Evolutionary conservation across 2,888 invertebrate species (phyloP).

Genomic region (Tenthredo amoena): DNA sequence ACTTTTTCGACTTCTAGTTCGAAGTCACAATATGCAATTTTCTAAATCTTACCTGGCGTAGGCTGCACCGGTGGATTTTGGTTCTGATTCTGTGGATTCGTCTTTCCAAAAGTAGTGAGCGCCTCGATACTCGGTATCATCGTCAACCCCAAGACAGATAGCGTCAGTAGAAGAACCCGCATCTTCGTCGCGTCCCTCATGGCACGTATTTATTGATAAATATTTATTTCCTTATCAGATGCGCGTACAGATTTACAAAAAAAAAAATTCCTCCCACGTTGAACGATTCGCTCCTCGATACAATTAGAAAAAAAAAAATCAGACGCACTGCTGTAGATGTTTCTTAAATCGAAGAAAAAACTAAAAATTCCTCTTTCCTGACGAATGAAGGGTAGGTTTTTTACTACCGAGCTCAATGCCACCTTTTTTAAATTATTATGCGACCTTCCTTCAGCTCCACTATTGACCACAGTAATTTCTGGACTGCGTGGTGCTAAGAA

Average conservation of each 20-base stretch:
- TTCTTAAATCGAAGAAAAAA: not conserved
- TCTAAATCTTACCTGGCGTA: constrained; percentile 80
- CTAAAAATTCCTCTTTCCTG: not conserved
- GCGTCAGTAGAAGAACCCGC: constrained; percentile 47
- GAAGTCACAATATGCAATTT: not conserved
- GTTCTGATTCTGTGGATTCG: constrained; percentile 80
- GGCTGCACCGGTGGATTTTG: constrained; percentile 79
- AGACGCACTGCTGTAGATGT: not conserved
- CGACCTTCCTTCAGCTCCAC: constrained; percentile 30
- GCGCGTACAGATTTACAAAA: constrained; percentile 15
- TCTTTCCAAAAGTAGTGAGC: constrained; percentile 86
- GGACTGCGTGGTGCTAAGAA: constrained; percentile 74
- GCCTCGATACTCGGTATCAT: constrained; percentile 80
- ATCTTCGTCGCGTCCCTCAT: constrained; percentile 57
- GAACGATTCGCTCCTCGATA: not conserved
- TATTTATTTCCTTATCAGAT: not conserved
- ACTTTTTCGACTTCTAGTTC: not conserved
- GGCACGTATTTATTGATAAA: constrained; percentile 3
- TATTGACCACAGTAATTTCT: constrained; percentile 59
- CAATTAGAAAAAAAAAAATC: not conserved
- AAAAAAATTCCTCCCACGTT: not conserved
- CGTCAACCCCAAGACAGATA: constrained; percentile 61
- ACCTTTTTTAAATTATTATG: not conserved
- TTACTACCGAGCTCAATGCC: not conserved
- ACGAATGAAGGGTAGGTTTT: not conserved